phyloP scores from a whole-genome alignment of 2,888 invertebrate genomes.

The Acleris laterana region DNA sequence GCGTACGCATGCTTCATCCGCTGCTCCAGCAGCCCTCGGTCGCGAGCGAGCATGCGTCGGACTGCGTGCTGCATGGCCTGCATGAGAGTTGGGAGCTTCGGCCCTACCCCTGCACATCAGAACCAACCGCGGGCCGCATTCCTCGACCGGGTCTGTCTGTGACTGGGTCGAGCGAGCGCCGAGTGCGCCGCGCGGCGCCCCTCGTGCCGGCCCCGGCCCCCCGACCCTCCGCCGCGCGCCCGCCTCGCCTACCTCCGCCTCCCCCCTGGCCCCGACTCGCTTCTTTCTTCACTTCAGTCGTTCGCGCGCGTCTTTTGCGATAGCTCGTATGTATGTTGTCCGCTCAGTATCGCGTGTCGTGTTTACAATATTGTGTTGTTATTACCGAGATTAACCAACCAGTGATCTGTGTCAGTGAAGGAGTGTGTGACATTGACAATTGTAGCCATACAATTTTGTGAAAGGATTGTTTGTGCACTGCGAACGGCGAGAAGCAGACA shows the following conservation, averaged over 20 bases:
- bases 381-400: conserved; percentile 58
- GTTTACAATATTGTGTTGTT: conserved; percentile 78
- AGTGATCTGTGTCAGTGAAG: conserved; percentile 68
- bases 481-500: conserved; percentile 63
- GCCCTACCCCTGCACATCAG: conserved; percentile 7
- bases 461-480: conserved; percentile 50
- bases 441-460: conserved; percentile 40
- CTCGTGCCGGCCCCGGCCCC: conserved; percentile 66
- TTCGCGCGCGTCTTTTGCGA: conserved; percentile 74
- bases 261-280: conserved; percentile 41
- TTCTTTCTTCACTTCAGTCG: conserved; percentile 56
- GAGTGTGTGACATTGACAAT: conserved; percentile 49
- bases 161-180: conserved; percentile 25
- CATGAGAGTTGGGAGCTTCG: neutral
- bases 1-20: too few relatives aligned
- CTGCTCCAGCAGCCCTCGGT: too few relatives aligned
- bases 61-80: neutral
- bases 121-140: conserved; percentile 73
- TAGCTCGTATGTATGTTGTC: conserved; percentile 57
- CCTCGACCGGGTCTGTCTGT: conserved; percentile 67
- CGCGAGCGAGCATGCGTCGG: neutral
- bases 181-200: conserved; percentile 30
- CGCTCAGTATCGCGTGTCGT: conserved; percentile 67
- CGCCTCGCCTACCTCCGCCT: conserved; percentile 40
- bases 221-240: conserved; percentile 50